Base-by-base conservation (phyloP, 1,140 invertebrate genomes). In the Sweltsa coloradensis region DNA sequence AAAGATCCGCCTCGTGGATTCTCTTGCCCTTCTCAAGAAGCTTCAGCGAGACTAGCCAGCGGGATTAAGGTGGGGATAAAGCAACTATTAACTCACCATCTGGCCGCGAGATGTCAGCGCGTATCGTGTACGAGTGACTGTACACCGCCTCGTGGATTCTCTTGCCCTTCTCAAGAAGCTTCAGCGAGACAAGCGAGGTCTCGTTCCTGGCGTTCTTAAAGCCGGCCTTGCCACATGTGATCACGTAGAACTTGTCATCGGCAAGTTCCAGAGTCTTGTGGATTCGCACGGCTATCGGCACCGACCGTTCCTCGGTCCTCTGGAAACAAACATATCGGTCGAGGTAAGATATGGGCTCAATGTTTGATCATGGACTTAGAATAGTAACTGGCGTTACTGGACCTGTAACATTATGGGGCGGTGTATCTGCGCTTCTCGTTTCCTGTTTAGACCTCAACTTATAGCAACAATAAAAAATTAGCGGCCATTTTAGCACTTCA, bases 211-310 rank as follows among this genome's bases (percentile, higher is more conserved):
- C 71, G 63, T 82, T 83, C 58, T 71, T 72, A 65, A 85, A 90
- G 51, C 85, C 85, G 9, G 85, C 79, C 66, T 91, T 90, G 50
- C 87, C 86, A 65, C 89, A 94, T 34, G 86, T 92, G 57, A 93
- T 90, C 53, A 91, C 84, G 69, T 90, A 94, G 62, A 88, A 89
- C 68, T 91, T 92, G 69, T 94, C 89, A 61, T 91, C 87, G 22
- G 86, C 88, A 53, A 93, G 63, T 66, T 94, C 89, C 50, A 93
- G 70, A n/a, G 87, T 90, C 60, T 80, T 78, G 65, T 94, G 89
- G 56, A 89, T 83, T 58, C 89, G 74, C 24, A 94, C 88, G n/a
- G 86, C 87, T 53, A 93, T 77, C 29, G 86, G 83, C 37, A 92
- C 74, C 24, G 85, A 89, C 50, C 84, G 73, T 59, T 93, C 87